Conservation (phyloP, 2,113 vertebrate genomes). For the Bos javanicus region DNA sequence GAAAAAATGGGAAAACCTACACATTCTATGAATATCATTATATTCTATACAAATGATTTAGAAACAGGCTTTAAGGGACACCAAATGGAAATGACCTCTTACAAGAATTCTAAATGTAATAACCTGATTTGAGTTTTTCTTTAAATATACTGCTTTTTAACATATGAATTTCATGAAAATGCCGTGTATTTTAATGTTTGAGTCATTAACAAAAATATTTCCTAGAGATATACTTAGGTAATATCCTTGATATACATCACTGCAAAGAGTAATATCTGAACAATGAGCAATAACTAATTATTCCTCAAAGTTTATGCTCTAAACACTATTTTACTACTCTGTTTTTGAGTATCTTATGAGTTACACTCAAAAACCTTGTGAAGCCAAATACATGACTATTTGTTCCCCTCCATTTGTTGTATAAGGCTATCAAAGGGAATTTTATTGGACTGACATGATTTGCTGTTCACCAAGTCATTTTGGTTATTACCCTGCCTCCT, state of each 20-base stretch:
- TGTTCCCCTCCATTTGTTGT: background rate
- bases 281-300: background rate
- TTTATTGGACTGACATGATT: slow-evolving; percentile 16
- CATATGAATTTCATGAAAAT: background rate
- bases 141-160: background rate
- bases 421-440: slow-evolving; percentile 16
- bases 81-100: background rate
- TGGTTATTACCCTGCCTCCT: slow-evolving; percentile 6
- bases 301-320: background rate
- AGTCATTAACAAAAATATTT: slow-evolving; percentile 17
- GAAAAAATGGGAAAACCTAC: background rate
- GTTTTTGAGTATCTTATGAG: background rate
- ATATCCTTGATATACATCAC: background rate
- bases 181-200: background rate
- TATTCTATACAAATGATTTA: background rate
- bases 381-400: slow-evolving; percentile 11
- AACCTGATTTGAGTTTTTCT: background rate
- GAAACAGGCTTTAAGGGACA: background rate
- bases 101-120: background rate
- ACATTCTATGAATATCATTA: slow-evolving; percentile 38
- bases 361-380: background rate
- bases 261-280: background rate
- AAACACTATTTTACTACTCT: background rate
- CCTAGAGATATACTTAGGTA: background rate
- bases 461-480: background rate